Evolutionary conservation across 2,797 vertebrate genomes (phyloP).

Genomic region (Microhierax caerulescens): DNA sequence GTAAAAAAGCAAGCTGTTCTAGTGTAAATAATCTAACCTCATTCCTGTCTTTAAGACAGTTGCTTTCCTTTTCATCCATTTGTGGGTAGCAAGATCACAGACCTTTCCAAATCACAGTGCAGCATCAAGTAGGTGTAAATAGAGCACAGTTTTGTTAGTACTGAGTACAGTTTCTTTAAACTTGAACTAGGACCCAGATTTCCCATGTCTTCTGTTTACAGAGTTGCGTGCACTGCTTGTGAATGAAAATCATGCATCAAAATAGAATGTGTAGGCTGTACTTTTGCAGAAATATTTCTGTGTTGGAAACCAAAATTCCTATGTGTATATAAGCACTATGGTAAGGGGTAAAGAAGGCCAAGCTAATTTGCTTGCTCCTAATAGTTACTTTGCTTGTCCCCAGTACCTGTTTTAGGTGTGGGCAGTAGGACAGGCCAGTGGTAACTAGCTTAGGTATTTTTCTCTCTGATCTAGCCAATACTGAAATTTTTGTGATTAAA

Average conservation of each 20-base stretch:
- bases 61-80: neutral
- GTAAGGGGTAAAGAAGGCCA: neutral
- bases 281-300: neutral
- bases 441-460: neutral
- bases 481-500: neutral
- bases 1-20: neutral
- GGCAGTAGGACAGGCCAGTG: neutral
- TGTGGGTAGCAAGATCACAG: neutral
- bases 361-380: neutral
- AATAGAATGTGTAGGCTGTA: neutral
- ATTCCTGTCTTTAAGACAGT: neutral
- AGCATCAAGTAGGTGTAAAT: neutral
- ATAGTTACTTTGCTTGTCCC: neutral
- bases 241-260: neutral
- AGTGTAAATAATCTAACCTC: neutral
- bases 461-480: neutral
- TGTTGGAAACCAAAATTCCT: neutral
- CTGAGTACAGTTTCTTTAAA: neutral
- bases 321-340: fast-evolving
- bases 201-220: neutral
- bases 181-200: neutral
- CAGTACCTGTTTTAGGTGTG: neutral
- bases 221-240: fast-evolving
- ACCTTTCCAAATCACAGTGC: neutral
- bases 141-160: neutral